Percentiles rank a stretch among this genome's conserved stretches.
phyloP scores from a whole-genome alignment of 2,797 vertebrate genomes.

The Caiman crocodilus region DNA sequence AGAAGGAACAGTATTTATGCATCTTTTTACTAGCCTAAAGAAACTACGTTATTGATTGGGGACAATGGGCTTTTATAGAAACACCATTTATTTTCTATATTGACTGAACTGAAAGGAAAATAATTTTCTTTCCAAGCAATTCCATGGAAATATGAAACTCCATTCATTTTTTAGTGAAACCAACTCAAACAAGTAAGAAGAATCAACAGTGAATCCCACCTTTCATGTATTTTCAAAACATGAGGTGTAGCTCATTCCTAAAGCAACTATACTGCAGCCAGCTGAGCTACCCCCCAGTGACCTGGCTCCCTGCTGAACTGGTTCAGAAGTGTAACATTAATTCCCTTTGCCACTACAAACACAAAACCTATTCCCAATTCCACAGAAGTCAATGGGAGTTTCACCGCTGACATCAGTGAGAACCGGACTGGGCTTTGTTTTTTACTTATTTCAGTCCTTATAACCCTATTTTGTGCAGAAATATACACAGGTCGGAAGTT shows the following conservation, averaged over 20 bases:
- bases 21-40: constrained; percentile 16
- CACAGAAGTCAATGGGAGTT: background rate
- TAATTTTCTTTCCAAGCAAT: background rate
- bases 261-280: background rate
- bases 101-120: constrained; percentile 18
- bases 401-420: background rate
- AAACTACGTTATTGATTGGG: background rate
- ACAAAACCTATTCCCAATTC: background rate
- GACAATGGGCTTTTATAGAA: constrained; percentile 5
- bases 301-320: background rate
- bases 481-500: background rate
- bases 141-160: constrained; percentile 22
- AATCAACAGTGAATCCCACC: background rate
- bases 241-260: background rate
- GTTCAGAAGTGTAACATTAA: background rate
- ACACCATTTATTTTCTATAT: background rate
- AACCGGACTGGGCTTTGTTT: background rate
- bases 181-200: background rate
- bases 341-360: background rate
- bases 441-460: background rate
- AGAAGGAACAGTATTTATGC: background rate
- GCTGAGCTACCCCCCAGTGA: background rate
- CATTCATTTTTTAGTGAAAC: constrained; percentile 17
- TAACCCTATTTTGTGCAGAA: background rate
- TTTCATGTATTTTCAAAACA: background rate